Conservation (phyloP, 2,888 invertebrate species). For the Hemithea aestivaria region DNA sequence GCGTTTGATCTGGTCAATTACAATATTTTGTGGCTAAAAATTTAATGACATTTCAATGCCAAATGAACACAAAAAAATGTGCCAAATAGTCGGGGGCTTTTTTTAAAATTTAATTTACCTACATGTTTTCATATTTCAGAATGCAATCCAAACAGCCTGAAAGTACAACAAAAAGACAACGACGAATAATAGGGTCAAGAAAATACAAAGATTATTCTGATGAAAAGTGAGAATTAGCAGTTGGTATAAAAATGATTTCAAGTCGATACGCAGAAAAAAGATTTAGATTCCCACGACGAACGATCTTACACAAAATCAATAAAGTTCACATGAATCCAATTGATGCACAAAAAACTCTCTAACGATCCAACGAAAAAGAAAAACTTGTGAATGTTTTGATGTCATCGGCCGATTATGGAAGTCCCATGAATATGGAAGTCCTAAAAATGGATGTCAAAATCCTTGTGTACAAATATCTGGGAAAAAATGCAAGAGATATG, state of each 20-base stretch:
- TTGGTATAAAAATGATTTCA: conserved; percentile 7
- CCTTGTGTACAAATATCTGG: conserved; percentile 22
- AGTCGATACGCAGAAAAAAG: conserved; percentile 19
- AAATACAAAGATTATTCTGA: conserved; percentile 8
- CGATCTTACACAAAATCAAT: conserved; percentile 22
- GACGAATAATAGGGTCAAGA: conserved; percentile 7
- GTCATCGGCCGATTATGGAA: conserved; percentile 17
- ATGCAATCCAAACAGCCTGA: not conserved
- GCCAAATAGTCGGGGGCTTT: too few species aligned
- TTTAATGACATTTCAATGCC: too few species aligned
- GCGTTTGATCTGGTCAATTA: too few species aligned
- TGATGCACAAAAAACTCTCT: conserved; percentile 10
- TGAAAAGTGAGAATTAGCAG: conserved; percentile 14
- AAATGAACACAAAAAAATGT: too few species aligned
- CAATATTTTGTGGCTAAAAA: too few species aligned
- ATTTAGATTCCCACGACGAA: conserved; percentile 22
- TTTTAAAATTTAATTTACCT: too few species aligned
- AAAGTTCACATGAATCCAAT: conserved; percentile 13
- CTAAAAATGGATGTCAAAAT: conserved; percentile 24
- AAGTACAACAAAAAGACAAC: conserved; percentile 6
- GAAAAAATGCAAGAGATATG: conserved; percentile 21
- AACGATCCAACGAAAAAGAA: conserved; percentile 19
- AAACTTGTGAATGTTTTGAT: conserved; percentile 18
- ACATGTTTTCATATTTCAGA: too few species aligned
- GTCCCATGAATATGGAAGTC: conserved; percentile 26